A percentile compares a stretch with the other conserved stretches of the same genome.
These are phyloP conservation scores for Sinocyclocheilus grahami DNA, from an alignment of 2,113 vertebrate species.

Conservation along the genomic window DNA sequence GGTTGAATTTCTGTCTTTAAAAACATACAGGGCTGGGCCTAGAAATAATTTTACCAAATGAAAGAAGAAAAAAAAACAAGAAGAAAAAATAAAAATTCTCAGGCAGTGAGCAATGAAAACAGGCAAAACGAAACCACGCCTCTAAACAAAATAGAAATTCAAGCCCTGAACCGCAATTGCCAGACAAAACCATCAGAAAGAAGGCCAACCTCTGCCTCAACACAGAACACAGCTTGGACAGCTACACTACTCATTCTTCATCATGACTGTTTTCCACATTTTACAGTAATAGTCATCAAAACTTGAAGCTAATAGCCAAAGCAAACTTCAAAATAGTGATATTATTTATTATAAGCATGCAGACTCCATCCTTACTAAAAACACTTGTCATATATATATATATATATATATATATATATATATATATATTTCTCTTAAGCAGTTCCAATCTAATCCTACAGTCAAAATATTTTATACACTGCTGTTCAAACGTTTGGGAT, in stretches of 20 bases:
- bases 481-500: no score
- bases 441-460: no score
- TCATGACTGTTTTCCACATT: constrained; percentile 15
- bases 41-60: background rate
- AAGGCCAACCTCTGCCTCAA: background rate
- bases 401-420: no score
- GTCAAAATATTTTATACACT: no score
- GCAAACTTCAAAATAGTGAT: background rate
- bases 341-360: background rate
- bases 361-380: background rate
- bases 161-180: background rate
- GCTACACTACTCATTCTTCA: background rate
- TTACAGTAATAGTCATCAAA: background rate
- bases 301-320: background rate
- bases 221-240: background rate
- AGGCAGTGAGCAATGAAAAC: background rate
- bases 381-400: background rate
- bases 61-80: background rate
- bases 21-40: background rate
- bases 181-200: background rate
- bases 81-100: background rate
- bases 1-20: no score
- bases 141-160: background rate
- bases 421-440: no score
- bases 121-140: background rate